These are phyloP conservation scores for Cotesia chilonis DNA, from an alignment of 1,140 invertebrate species.

Conservation along the genomic window DNA sequence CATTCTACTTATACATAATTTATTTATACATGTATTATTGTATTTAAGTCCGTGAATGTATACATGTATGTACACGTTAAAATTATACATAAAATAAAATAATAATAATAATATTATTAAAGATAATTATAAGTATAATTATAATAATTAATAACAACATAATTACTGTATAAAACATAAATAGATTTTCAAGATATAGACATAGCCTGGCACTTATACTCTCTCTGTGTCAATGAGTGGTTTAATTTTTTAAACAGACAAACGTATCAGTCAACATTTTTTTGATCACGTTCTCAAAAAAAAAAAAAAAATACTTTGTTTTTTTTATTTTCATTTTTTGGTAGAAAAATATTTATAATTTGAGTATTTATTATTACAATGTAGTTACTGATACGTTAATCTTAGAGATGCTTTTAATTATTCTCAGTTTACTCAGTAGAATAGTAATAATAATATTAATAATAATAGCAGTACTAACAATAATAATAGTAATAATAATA, in stretches of 20 bases:
- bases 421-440: too few relatives aligned
- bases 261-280: background rate
- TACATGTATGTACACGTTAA: constrained; percentile 29
- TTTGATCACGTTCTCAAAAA: background rate
- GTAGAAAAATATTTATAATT: too few relatives aligned
- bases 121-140: constrained; percentile 15
- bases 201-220: constrained; percentile 19
- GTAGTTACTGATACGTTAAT: too few relatives aligned
- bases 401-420: too few relatives aligned
- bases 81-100: constrained; percentile 25
- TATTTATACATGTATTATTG: constrained; percentile 24
- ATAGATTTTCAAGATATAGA: constrained; percentile 19
- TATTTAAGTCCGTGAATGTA: constrained; percentile 22
- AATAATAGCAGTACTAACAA: too few relatives aligned
- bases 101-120: background rate
- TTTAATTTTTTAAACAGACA: background rate
- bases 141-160: constrained; percentile 21
- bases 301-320: too few relatives aligned
- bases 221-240: constrained; percentile 13
- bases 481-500: too few relatives aligned
- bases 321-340: too few relatives aligned
- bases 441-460: too few relatives aligned
- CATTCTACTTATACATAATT: constrained; percentile 17
- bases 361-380: too few relatives aligned
- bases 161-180: constrained; percentile 18